Evolutionary conservation across 2,113 vertebrate species (phyloP).

Genomic region (Gnathonemus longibarbis): DNA sequence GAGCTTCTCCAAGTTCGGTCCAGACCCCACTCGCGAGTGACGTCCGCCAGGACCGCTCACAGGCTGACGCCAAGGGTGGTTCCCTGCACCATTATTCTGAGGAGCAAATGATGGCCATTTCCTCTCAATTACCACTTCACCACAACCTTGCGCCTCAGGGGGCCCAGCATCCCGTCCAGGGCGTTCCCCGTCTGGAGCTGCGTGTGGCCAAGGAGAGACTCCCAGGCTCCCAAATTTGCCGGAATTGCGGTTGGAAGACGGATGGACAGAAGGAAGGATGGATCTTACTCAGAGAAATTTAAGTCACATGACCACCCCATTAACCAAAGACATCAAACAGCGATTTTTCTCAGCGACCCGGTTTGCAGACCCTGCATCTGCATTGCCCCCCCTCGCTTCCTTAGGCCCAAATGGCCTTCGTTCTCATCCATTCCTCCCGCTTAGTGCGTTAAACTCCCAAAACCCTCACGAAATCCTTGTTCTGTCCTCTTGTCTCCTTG

Average conservation of each 20-base stretch:
- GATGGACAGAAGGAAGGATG: background rate
- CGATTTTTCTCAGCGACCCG: background rate
- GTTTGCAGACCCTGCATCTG: background rate
- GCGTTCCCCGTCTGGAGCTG: background rate
- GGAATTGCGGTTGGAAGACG: background rate
- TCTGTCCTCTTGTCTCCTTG: background rate
- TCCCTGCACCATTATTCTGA: background rate
- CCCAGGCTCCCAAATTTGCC: background rate
- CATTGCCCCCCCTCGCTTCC: background rate
- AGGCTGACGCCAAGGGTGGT: background rate
- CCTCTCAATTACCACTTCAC: background rate
- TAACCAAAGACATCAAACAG: background rate
- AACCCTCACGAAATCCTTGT: background rate
- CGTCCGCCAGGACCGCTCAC: background rate
- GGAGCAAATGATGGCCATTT: background rate
- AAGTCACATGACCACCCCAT: background rate
- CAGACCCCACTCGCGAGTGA: background rate
- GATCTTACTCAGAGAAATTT: background rate
- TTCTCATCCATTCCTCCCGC: background rate
- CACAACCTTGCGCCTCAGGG: background rate
- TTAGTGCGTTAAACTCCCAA: background rate
- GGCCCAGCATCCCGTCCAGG: background rate
- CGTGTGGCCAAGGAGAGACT: background rate
- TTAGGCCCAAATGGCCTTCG: background rate
- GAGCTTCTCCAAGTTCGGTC: background rate